These are phyloP conservation scores for Sula dactylatra DNA, from an alignment of 2,113 vertebrate genomes.

Conservation along the genomic window DNA sequence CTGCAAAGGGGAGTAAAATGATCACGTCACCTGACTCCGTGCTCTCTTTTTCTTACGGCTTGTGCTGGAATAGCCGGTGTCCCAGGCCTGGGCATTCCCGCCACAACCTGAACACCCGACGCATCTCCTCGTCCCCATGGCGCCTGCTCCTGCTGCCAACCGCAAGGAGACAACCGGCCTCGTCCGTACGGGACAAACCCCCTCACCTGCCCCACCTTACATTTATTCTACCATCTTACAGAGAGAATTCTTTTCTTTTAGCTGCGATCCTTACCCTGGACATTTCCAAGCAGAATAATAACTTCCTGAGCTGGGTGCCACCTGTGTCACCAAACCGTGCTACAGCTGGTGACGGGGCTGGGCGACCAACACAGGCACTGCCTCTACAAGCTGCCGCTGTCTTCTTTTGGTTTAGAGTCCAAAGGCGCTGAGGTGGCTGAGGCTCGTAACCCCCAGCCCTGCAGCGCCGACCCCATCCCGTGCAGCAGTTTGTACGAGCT, in stretches of 20 bases:
- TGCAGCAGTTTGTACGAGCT: neutral
- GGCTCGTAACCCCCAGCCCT: neutral
- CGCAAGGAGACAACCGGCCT: neutral
- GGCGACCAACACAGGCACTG: neutral
- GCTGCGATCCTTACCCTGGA: neutral
- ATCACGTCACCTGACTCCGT: no score
- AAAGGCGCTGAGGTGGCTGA: neutral
- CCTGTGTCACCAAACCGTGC: neutral
- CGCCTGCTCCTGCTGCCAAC: neutral
- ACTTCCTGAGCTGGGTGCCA: neutral
- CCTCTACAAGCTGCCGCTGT: neutral
- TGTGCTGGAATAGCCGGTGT: neutral
- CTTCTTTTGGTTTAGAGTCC: neutral
- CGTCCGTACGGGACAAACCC: neutral
- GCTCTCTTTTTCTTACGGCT: neutral
- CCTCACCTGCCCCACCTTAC: no score
- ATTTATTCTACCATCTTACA: no score
- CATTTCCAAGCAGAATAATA: neutral
- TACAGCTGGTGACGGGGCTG: neutral
- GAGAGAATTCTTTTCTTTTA: neutral
- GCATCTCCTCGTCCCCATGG: rapidly evolving
- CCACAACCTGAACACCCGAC: neutral
- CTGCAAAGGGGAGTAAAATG: neutral
- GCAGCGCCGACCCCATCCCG: neutral
- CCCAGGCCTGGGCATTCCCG: neutral